Percentiles rank a stretch among this genome's conserved stretches.
Evolutionary conservation across 2,888 invertebrate genomes (phyloP).

Genomic region (Cataglyphis cursor): DNA sequence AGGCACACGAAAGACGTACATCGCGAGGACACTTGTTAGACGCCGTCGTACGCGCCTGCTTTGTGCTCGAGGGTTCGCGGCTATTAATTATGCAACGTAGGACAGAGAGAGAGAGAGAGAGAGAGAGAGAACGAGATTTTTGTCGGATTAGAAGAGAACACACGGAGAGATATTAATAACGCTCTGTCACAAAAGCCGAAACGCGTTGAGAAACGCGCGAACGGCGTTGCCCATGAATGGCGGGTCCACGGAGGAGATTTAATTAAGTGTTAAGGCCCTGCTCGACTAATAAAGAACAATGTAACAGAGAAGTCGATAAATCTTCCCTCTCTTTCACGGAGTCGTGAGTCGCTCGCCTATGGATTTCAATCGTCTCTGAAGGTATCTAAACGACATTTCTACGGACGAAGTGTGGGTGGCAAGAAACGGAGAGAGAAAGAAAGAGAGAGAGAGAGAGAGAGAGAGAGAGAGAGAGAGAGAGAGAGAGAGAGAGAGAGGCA

Average conservation of each 20-base stretch:
- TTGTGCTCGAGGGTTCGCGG: slow-evolving; percentile 69
- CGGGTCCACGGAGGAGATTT: slow-evolving; percentile 46
- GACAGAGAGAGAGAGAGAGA: neutral
- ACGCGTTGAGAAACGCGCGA: slow-evolving; percentile 28
- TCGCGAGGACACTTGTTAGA: slow-evolving; percentile 79
- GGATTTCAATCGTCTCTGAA: slow-evolving; percentile 36
- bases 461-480: no score
- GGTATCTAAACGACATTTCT: slow-evolving; percentile 26
- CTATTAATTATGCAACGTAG: slow-evolving; percentile 74
- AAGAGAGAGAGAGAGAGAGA: no score
- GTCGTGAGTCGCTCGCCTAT: neutral
- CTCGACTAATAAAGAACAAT: slow-evolving; percentile 45
- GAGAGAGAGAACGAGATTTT: slow-evolving; percentile 27
- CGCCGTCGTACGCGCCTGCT: slow-evolving; percentile 75
- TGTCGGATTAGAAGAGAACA: slow-evolving; percentile 35
- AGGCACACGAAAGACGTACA: slow-evolving; percentile 63
- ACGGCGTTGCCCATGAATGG: slow-evolving; percentile 26
- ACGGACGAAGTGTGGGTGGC: slow-evolving; percentile 63
- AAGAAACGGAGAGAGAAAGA: neutral
- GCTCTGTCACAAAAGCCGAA: slow-evolving; percentile 24
- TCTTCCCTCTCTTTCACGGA: slow-evolving; percentile 29
- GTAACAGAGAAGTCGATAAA: slow-evolving; percentile 62
- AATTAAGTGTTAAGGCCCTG: slow-evolving; percentile 60
- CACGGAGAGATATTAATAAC: slow-evolving; percentile 13
- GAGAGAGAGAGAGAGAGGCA: slow-evolving; percentile 8